These are phyloP conservation scores for Callionymus lyra DNA, from an alignment of 2,113 vertebrate genomes.

Conservation along the genomic window DNA sequence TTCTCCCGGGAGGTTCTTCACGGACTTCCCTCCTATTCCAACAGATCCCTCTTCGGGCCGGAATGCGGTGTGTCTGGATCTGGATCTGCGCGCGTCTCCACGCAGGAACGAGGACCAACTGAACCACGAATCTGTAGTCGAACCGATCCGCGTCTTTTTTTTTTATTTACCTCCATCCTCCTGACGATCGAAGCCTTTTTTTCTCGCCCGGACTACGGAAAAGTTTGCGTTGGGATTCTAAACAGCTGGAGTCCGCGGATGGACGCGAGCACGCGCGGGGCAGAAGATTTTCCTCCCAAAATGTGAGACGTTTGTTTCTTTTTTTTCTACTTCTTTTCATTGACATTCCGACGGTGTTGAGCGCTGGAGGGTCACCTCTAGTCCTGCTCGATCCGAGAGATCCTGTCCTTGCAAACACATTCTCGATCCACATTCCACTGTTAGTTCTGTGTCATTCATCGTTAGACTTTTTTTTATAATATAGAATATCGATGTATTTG, in stretches of 20 bases:
- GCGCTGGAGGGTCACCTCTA: slow-evolving; percentile 34
- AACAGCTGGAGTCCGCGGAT: slow-evolving; percentile 45
- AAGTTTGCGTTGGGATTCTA: slow-evolving; percentile 44
- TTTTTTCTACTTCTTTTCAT: slow-evolving; percentile 2
- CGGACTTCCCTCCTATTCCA: slow-evolving; percentile 7
- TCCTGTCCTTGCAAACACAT: not conserved
- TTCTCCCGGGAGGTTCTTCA: slow-evolving; percentile 36
- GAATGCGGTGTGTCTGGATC: slow-evolving; percentile 12
- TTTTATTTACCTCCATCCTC: not conserved
- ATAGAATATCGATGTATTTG: no score
- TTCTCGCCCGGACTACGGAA: slow-evolving; percentile 21
- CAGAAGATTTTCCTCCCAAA: slow-evolving; percentile 30
- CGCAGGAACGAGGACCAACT: slow-evolving; percentile 23
- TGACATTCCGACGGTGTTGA: slow-evolving; percentile 33
- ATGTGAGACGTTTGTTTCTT: slow-evolving; percentile 39
- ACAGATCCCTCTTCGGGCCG: slow-evolving; percentile 12
- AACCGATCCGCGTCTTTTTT: not conserved
- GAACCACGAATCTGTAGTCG: slow-evolving; percentile 5
- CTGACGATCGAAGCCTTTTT: not conserved
- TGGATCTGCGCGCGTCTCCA: slow-evolving; percentile 8
- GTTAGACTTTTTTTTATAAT: slow-evolving; percentile 6
- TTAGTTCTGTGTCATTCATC: no score
- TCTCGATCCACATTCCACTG: no score
- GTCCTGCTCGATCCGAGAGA: slow-evolving; percentile 2
- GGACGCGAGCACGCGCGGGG: slow-evolving; percentile 27